A percentile compares a stretch with the other conserved stretches of the same genome.
Conservation (phyloP, 1,140 invertebrate genomes). For the Liolophura sinensis region DNA sequence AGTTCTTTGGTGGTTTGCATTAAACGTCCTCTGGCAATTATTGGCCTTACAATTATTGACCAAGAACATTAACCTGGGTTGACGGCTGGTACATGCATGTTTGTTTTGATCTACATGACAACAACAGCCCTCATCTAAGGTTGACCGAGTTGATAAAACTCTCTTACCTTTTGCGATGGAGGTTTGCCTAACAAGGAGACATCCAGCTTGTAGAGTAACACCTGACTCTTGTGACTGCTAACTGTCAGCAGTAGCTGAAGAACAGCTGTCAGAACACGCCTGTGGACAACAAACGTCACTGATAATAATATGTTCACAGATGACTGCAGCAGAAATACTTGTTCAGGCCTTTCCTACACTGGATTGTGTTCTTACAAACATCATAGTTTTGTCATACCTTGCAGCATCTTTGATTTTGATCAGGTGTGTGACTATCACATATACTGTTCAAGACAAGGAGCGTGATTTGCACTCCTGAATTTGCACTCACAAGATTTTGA, state of each 20-base stretch:
- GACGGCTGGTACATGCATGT: no score
- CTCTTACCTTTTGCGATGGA: conserved; percentile 7
- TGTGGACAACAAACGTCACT: conserved; percentile 18
- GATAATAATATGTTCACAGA: not conserved
- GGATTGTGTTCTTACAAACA: not conserved
- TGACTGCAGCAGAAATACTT: not conserved
- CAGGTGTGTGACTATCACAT: not conserved
- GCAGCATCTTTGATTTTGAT: no score
- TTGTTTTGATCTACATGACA: no score
- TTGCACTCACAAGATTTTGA: no score
- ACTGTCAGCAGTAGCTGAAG: conserved; percentile 48
- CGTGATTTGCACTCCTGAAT: no score
- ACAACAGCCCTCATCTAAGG: not conserved
- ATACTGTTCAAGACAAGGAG: no score
- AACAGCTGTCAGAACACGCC: conserved; percentile 36
- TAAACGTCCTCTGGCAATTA: no score
- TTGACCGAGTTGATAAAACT: not conserved
- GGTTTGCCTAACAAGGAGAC: conserved; percentile 43
- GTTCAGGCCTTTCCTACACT: not conserved
- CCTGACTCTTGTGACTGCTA: conserved; percentile 48
- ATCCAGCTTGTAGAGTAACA: conserved; percentile 49
- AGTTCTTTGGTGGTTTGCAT: no score
- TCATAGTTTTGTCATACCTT: no score
- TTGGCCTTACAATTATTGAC: no score
- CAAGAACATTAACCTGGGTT: no score